Base-by-base conservation (phyloP, 2,797 vertebrate genomes). In the Argyrosomus regius region DNA sequence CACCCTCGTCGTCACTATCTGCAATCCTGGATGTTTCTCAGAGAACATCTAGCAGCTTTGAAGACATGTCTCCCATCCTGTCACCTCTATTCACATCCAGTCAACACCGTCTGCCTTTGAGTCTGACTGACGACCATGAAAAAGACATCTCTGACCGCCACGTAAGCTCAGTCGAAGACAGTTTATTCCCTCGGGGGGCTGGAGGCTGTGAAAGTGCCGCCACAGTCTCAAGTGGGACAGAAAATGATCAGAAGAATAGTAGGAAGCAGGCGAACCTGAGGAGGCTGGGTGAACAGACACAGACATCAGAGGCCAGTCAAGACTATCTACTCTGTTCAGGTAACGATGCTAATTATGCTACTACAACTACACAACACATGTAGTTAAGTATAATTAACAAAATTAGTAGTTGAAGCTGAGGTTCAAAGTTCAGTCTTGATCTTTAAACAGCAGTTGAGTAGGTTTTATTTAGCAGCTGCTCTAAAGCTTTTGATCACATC, bases 61-160 rank as follows among this genome's bases (percentile, higher is more conserved):
- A 89, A 54, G 85, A 71, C 67, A 86, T 87, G 85, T 95, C 95
- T 74, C 94, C 96, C 69, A 82, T 92, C 91, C 84, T 91, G 75
- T 96, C 83, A 0, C 94, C 95, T 53, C 82, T 92, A 18, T 90
- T 95, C 78, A 89, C 92, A 0, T 91, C 93, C 46, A 94, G 91
- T 75, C 94, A 93, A 24, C 73, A 83, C 48, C 91, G 94, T 83
- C 91, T 95, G 54, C 88, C 82, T 0, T 49, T 95, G 26, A 90
- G 88, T 3, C 2, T 10, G 35, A 80, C 49, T 2, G 68, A 76
- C 20, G 67, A 50, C 18, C 12, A 46, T 2, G 63, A 76, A 24
- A 16, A 52, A 20, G 53, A 65, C 74, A 2, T 56, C 31, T 56
- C 77, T 14, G 59, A 69, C 18, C 5, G 1, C 43, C 73, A 66